Evolutionary conservation across 2,888 invertebrate genomes (phyloP).

Genomic region (Lamellibrachia satsuma): DNA sequence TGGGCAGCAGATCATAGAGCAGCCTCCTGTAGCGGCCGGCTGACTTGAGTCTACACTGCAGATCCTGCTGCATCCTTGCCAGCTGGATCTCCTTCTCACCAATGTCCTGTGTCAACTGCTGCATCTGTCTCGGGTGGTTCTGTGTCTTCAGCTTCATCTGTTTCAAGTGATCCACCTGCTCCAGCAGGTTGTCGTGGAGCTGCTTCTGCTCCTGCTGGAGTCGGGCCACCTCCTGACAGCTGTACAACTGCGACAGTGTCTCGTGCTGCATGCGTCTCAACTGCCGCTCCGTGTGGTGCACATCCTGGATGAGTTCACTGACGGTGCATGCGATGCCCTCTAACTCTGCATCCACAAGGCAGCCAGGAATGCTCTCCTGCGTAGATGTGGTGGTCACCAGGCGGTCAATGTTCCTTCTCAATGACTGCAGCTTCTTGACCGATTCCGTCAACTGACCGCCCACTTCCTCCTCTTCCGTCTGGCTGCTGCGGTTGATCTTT

Average conservation of each 20-base stretch:
- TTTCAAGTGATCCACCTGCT: neutral
- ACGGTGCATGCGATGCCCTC: neutral
- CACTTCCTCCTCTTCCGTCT: slow-evolving; percentile 1
- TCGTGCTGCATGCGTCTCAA: neutral
- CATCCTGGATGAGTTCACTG: neutral
- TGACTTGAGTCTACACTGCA: neutral
- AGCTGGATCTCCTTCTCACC: neutral
- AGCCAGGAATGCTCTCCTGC: neutral
- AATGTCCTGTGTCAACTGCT: neutral
- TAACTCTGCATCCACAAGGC: neutral
- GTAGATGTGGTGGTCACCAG: neutral
- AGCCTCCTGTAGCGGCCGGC: neutral
- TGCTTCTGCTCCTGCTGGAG: neutral
- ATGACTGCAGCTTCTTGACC: neutral
- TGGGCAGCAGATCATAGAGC: neutral
- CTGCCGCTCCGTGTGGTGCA: neutral
- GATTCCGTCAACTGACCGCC: neutral
- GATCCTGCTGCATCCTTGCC: neutral
- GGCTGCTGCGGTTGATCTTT: neutral
- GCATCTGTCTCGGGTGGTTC: neutral
- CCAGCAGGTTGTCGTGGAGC: neutral
- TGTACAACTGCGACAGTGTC: neutral
- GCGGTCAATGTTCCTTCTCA: neutral
- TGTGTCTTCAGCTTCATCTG: neutral
- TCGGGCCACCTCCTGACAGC: neutral